Conservation (phyloP, 2,797 vertebrate species). For the Aviceda leuphotes region DNA sequence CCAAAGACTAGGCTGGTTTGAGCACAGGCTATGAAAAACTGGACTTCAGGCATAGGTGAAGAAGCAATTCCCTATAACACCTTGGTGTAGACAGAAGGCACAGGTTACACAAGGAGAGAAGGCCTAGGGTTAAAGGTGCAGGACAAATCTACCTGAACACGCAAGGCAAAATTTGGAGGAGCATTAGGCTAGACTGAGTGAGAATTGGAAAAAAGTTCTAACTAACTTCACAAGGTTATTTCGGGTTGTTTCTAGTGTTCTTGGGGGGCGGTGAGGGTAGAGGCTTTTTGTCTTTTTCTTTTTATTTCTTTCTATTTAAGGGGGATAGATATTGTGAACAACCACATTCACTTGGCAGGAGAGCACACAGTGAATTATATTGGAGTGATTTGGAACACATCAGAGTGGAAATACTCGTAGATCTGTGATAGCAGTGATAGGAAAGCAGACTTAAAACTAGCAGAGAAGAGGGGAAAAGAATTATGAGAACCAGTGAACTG, state of each 20-base stretch:
- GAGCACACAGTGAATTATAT: fast-evolving
- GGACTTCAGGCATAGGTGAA: not conserved
- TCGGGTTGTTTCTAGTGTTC: not conserved
- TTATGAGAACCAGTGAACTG: not conserved
- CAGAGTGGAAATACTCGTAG: not conserved
- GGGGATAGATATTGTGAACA: not conserved
- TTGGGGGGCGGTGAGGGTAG: not conserved
- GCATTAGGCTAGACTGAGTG: not conserved
- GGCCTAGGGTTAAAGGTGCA: not conserved
- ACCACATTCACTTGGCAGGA: not conserved
- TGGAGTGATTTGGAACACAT: not conserved
- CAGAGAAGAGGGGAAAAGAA: not conserved
- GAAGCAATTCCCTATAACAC: not conserved
- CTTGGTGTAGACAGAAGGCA: fast-evolving
- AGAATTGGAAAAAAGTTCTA: not conserved
- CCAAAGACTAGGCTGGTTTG: not conserved
- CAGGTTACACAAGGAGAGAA: not conserved
- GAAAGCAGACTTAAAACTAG: not conserved
- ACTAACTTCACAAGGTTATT: not conserved
- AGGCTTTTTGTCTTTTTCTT: not conserved
- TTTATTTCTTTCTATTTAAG: not conserved
- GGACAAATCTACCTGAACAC: not conserved
- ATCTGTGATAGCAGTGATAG: not conserved
- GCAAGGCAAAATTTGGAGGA: not conserved
- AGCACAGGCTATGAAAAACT: not conserved